Evolutionary conservation across 2,113 vertebrate genomes (phyloP).

Genomic region (Cathartes aura): DNA sequence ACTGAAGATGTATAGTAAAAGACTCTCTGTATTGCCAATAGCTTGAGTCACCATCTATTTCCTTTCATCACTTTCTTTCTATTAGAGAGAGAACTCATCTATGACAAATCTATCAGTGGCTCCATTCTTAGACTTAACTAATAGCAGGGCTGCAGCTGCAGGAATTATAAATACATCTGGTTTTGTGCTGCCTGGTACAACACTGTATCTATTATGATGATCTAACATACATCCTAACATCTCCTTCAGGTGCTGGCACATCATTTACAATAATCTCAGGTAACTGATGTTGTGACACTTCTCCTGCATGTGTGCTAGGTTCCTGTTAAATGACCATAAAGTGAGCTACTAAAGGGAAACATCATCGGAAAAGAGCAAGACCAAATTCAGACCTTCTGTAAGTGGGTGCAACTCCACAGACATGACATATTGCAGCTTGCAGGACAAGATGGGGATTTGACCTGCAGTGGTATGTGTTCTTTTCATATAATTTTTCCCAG

Average conservation of each 20-base stretch:
- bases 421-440: background rate
- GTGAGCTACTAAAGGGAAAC: constrained; percentile 51
- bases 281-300: constrained; percentile 68
- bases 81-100: constrained; percentile 45
- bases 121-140: constrained; percentile 68
- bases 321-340: constrained; percentile 55
- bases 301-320: constrained; percentile 12
- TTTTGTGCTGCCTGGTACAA: constrained; percentile 71
- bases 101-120: constrained; percentile 55
- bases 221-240: constrained; percentile 71
- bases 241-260: constrained; percentile 73
- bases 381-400: constrained; percentile 52
- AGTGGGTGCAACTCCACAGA: background rate
- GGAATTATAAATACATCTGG: constrained; percentile 78
- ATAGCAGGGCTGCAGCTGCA: constrained; percentile 74
- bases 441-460: background rate
- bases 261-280: constrained; percentile 72
- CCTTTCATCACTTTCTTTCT: constrained; percentile 47
- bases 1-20: background rate
- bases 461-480: background rate
- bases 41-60: constrained; percentile 20
- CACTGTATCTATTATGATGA: constrained; percentile 75
- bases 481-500: constrained; percentile 8
- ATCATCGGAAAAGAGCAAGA: constrained; percentile 9
- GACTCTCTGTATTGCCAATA: background rate